Evolutionary conservation across 2,888 invertebrate genomes (phyloP), one percentile per base, ranked within the genome.

Genomic region (Resseliella maxima): DNA sequence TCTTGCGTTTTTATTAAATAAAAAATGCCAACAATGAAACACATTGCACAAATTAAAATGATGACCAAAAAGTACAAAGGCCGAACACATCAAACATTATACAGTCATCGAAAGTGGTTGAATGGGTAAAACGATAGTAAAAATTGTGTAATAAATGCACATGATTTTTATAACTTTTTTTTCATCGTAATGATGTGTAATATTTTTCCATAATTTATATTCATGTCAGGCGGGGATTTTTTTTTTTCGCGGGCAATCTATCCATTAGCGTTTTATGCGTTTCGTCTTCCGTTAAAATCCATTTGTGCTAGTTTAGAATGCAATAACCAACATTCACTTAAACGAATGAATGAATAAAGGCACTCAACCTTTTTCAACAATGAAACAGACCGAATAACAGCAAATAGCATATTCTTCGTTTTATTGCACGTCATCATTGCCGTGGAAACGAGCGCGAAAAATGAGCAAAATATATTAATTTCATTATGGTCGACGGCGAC

Each of bases 191-290:
- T 72, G 72, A 72, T 72, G 31, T 72, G 72, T 72, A 72, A 72
- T 72, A 31, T n/a, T n/a, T 72, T 72, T 18, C 59, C 31, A 72
- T 35, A 31, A 0, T 50, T n/a, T 72, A 5, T 72, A 27, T 10
- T 31, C 6, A 15, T 31, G 31, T 31, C 24, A 24, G 59, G 10
- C 12, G 18, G n/a, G 21, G 27, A n/a, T 24, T 15, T 3, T 24
- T 59, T 59, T 24, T 24, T 3, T 72, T 31, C 72, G 35, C 31
- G 15, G 18, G 8, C 72, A 15, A 72, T 72, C 72, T 72, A 72
- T 72, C 72, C 72, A 72, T 72, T 72, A 72, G 72, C 31, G 72
- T 72, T 72, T 72, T 72, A 72, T 72, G 72, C 72, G 72, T 72
- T n/a, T 72, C 72, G 72, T 72, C 72, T 72, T 72, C 72, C 72